These are phyloP conservation scores for Verasper variegatus DNA, from an alignment of 2,113 vertebrate species.

Conservation along the genomic window DNA sequence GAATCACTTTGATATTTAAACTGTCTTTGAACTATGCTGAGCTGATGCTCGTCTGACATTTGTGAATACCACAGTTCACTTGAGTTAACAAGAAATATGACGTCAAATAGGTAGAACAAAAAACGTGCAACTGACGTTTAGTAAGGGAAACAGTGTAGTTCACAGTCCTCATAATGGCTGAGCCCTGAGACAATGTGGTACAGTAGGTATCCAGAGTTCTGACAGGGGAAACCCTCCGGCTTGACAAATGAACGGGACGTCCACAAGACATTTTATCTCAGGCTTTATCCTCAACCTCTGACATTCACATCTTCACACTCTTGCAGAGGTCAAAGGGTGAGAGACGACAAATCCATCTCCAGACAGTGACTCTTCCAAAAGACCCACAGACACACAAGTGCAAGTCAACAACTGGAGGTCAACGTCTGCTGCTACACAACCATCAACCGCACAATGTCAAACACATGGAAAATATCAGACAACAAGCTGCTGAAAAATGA, in stretches of 20 bases:
- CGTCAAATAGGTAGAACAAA: no score
- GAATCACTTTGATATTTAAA: background rate
- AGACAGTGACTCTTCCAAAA: background rate
- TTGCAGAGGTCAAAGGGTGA: constrained; percentile 19
- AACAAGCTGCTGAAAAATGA: background rate
- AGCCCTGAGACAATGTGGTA: background rate
- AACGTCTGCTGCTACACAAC: background rate
- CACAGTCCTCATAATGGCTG: no score
- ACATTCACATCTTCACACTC: constrained; percentile 15
- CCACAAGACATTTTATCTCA: constrained; percentile 2
- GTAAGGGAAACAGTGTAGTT: no score
- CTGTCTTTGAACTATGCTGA: background rate
- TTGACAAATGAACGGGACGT: constrained; percentile 35
- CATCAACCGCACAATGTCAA: background rate
- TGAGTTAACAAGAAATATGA: no score
- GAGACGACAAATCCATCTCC: background rate
- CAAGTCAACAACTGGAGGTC: background rate
- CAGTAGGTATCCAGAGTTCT: constrained; percentile 1
- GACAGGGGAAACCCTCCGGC: constrained; percentile 10
- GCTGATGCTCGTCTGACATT: background rate
- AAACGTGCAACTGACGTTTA: no score
- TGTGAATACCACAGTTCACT: background rate
- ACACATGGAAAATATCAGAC: background rate
- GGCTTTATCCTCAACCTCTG: constrained; percentile 7
- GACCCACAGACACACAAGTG: background rate